phyloP scores from a whole-genome alignment of 2,113 vertebrate species.

The Ctenomys sociabilis region DNA sequence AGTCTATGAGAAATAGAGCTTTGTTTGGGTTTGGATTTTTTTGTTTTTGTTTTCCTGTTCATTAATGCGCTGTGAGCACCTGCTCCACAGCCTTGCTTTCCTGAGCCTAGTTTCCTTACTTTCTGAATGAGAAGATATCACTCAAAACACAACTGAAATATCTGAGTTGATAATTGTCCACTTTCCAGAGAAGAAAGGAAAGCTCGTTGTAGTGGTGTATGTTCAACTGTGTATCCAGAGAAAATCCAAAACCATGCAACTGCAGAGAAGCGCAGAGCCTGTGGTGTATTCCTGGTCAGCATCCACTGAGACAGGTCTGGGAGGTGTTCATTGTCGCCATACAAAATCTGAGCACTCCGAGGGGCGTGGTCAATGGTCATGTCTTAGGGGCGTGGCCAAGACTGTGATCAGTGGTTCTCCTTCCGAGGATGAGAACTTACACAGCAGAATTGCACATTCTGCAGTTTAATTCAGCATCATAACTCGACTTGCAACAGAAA shows the following conservation, averaged over 20 bases:
- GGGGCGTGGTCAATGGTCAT: not conserved
- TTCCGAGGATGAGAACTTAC: not conserved
- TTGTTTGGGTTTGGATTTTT: not conserved
- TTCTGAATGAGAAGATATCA: not conserved
- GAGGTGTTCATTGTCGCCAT: not conserved
- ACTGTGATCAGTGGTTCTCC: not conserved
- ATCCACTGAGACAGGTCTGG: not conserved
- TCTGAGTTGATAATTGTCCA: not conserved
- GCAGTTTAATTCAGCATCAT: not conserved
- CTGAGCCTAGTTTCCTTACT: not conserved
- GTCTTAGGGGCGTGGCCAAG: not conserved
- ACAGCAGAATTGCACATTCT: not conserved
- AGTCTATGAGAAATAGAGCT: not conserved
- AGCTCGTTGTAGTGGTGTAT: not conserved
- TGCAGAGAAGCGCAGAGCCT: not conserved
- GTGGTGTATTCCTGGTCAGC: not conserved
- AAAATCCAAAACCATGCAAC: not conserved
- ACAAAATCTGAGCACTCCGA: not conserved
- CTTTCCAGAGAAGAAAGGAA: not conserved
- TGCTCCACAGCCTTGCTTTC: not conserved
- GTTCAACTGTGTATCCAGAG: not conserved
- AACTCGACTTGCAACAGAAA: not conserved
- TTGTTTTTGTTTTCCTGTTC: not conserved
- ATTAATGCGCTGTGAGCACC: not conserved
- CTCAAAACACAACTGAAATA: not conserved